phyloP scores from a whole-genome alignment of 37 sponge, comb jelly and placozoan species.

The Diacarnus erythraeanus region DNA sequence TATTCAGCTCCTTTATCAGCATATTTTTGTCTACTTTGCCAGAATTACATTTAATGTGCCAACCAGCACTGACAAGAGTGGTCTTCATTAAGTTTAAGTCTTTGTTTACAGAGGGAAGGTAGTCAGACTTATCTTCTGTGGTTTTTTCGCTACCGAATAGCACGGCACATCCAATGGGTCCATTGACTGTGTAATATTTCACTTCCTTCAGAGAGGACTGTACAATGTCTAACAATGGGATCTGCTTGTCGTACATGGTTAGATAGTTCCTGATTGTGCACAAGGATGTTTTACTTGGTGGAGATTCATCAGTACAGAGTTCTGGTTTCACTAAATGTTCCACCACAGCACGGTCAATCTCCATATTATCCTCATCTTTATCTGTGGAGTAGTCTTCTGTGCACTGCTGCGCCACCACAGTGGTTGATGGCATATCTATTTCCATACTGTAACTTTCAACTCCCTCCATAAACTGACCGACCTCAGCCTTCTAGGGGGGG shows the following conservation, averaged over 20 bases:
- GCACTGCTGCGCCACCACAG: background rate
- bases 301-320: no score
- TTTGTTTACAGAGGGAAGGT: background rate
- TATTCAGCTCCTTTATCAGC: background rate
- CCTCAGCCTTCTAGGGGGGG: no score
- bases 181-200: background rate
- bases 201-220: background rate
- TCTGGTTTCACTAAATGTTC: no score
- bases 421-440: background rate
- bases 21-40: background rate
- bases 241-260: background rate
- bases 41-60: background rate
- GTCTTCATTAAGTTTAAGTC: conserved; percentile 17
- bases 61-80: background rate
- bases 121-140: background rate
- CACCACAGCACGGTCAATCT: no score
- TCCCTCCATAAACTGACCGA: no score
- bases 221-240: background rate
- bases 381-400: no score
- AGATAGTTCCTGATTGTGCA: no score
- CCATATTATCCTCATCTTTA: no score
- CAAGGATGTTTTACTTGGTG: no score
- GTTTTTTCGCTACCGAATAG: conserved; percentile 29
- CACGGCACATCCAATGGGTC: conserved; percentile 40
- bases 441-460: no score